Percentiles rank a stretch among this genome's conserved stretches.
phyloP scores from a whole-genome alignment of 2,113 vertebrate genomes.

The Carlito syrichta region DNA sequence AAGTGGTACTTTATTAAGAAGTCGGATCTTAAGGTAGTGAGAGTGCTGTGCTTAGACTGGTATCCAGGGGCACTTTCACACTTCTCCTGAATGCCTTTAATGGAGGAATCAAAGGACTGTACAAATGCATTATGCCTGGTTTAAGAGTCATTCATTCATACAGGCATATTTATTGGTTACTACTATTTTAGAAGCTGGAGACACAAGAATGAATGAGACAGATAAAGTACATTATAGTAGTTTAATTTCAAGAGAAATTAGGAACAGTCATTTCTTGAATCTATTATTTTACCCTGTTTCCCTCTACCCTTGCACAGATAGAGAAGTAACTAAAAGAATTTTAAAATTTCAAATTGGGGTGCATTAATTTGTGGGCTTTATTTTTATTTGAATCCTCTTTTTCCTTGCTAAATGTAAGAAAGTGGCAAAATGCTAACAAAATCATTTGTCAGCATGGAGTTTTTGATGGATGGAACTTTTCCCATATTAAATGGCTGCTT shows the following conservation, averaged over 20 bases:
- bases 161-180: not conserved
- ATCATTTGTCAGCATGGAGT: not conserved
- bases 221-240: not conserved
- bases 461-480: not conserved
- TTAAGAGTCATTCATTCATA: not conserved
- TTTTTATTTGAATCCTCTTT: conserved; percentile 3
- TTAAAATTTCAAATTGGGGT: not conserved
- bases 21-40: not conserved
- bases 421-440: not conserved
- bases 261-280: not conserved
- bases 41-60: not conserved
- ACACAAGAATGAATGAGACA: not conserved
- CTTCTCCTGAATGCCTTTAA: not conserved
- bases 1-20: not conserved
- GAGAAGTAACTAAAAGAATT: not conserved
- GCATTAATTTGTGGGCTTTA: not conserved
- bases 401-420: conserved; percentile 7
- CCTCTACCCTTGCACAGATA: not conserved
- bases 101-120: not conserved
- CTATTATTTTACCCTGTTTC: not conserved
- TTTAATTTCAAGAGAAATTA: conserved; percentile 26
- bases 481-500: not conserved
- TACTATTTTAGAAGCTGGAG: not conserved
- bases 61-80: not conserved
- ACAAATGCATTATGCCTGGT: not conserved